These are phyloP conservation scores for Brachypterus glaber DNA, from an alignment of 2,888 invertebrate genomes.

Conservation along the genomic window DNA sequence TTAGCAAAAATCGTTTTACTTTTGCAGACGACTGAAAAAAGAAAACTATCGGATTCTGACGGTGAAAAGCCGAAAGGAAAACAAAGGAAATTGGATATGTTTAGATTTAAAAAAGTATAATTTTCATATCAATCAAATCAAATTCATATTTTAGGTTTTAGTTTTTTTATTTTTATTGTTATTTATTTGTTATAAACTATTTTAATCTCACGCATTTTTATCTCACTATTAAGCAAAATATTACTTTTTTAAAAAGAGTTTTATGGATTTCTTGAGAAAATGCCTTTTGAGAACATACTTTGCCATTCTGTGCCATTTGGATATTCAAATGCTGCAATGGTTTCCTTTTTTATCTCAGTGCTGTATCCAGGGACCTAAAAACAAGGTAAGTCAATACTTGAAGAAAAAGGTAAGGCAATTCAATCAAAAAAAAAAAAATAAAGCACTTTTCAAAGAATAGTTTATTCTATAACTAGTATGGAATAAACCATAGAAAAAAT, in stretches of 20 bases:
- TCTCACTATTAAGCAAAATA: conserved; percentile 9
- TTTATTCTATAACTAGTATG: too few species aligned
- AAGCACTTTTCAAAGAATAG: too few species aligned
- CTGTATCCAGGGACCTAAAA: conserved; percentile 70
- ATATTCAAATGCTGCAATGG: conserved; percentile 60
- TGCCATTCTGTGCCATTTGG: conserved; percentile 74
- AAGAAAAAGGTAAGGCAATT: too few species aligned
- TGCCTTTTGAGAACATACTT: conserved; percentile 51
- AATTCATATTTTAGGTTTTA: neutral
- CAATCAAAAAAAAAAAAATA: conserved; percentile 11
- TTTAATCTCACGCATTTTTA: conserved; percentile 7
- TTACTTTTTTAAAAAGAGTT: conserved; percentile 1
- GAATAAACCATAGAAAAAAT: too few species aligned
- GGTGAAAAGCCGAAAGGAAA: conserved; percentile 38
- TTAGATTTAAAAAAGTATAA: conserved; percentile 33
- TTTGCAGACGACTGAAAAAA: conserved; percentile 29
- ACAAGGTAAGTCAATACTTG: too few species aligned
- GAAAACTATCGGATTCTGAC: conserved; percentile 34
- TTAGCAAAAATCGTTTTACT: too few species aligned
- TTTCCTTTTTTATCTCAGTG: conserved; percentile 61
- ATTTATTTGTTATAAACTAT: conserved; percentile 5
- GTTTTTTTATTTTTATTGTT: neutral
- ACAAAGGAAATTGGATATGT: conserved; percentile 42
- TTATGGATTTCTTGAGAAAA: conserved; percentile 43
- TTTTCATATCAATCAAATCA: conserved; percentile 8